These are phyloP conservation scores for Cyanoramphus novaezelandiae DNA, from an alignment of 2,113 vertebrate species.

Conservation along the genomic window DNA sequence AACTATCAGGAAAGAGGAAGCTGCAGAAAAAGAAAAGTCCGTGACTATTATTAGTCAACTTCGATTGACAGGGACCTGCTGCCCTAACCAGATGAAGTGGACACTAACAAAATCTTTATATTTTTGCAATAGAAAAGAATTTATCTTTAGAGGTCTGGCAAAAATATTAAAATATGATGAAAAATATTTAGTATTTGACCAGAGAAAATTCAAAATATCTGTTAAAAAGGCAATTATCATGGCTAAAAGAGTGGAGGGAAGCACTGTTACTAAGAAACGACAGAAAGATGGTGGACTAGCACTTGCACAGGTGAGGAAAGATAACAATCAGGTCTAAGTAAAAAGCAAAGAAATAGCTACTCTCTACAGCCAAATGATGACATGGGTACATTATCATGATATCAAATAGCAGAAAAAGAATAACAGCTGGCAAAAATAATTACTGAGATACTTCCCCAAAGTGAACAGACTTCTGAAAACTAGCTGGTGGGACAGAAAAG, in stretches of 20 bases:
- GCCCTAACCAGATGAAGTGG: not conserved
- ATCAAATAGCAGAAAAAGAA: not conserved
- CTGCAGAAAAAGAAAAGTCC: not conserved
- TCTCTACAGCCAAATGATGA: not conserved
- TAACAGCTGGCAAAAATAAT: not conserved
- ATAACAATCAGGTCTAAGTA: not conserved
- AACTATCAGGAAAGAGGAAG: not conserved
- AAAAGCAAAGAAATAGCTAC: not conserved
- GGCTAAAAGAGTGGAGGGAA: not conserved
- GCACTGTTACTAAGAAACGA: not conserved
- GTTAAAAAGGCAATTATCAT: not conserved
- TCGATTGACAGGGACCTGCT: not conserved
- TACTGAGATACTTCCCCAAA: not conserved
- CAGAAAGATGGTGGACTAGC: not conserved
- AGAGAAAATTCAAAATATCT: not conserved
- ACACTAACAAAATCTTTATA: not conserved
- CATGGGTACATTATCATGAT: not conserved
- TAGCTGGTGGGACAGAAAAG: not conserved
- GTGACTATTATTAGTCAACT: not conserved
- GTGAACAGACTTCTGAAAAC: not conserved
- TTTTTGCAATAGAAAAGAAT: not conserved
- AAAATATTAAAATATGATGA: not conserved
- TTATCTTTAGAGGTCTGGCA: not conserved
- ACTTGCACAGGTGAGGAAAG: not conserved
- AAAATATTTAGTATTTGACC: not conserved